Evolutionary conservation across 2,113 vertebrate species (phyloP), one percentile per base, ranked within the genome.

Genomic region (Oreamnos americanus): DNA sequence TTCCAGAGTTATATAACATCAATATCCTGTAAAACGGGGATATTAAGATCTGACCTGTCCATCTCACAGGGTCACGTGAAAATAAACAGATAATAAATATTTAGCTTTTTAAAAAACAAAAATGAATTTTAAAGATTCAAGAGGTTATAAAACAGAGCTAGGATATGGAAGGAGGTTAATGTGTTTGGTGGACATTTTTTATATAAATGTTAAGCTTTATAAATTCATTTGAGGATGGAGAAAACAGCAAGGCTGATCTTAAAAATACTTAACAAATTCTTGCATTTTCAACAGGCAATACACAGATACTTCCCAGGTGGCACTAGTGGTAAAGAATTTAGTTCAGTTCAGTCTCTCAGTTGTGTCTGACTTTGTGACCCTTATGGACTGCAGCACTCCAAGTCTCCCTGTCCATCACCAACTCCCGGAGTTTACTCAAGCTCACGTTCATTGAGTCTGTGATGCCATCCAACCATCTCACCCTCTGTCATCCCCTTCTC

Each of bases 351-450:
- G 64, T 71, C 9, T 8, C 33, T 71, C n/a, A 71, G n/a, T 21
- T 36, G 2, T 36, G n/a, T 71, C n/a, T 71, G n/a, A 36, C n/a
- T 67, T 67, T n/a, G 16, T n/a, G 8, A n/a, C 64, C 16, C 33
- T n/a, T n/a, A n/a, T 0, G 0, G n/a, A 71, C 64, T 21, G n/a
- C 33, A 67, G 33, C 64, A 36, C 8, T 67, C 64, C 17, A 36
- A n/a, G 17, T n/a, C 64, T 71, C 9, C n/a, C n/a, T 36, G 64
- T 67, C n/a, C 64, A 67, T 67, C n/a, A 19, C 2, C n/a, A 71
- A 2, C 4, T 67, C 33, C 8, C 1, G 2, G 64, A 71, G 64
- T 71, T 71, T 71, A 71, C 64, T 71, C n/a, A 71, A 71, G 17
- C 64, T 71, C n/a, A 71, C 2, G 4, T 21, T 19, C n/a, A 36